Percentiles rank a stretch among this genome's conserved stretches.
Conservation (phyloP, 2,888 invertebrate species). For the Drosophila kanekoi region DNA sequence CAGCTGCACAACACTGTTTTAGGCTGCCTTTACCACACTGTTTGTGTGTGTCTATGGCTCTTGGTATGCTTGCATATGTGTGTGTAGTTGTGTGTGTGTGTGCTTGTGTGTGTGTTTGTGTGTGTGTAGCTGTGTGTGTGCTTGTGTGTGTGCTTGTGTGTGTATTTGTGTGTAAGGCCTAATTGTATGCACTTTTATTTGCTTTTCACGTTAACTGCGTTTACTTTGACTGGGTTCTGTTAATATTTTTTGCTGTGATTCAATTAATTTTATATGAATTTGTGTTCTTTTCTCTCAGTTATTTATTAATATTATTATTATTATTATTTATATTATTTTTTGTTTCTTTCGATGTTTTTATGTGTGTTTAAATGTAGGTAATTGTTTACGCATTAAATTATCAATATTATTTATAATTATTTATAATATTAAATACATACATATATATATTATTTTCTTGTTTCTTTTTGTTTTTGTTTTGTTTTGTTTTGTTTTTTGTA, state of each 20-base stretch:
- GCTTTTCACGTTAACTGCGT: conserved; percentile 26
- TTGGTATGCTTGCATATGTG: conserved; percentile 1
- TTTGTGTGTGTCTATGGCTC: neutral
- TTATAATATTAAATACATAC: conserved; percentile 17
- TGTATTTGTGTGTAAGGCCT: conserved; percentile 17
- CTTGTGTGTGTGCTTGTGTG: neutral
- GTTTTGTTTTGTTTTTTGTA: conserved; percentile 49
- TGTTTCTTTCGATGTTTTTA: conserved; percentile 53
- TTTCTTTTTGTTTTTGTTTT: conserved; percentile 47
- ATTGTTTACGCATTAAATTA: conserved; percentile 54
- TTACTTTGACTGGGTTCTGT: conserved; percentile 11
- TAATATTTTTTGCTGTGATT: conserved; percentile 33
- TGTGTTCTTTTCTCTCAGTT: neutral
- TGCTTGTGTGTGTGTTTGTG: conserved; percentile 10
- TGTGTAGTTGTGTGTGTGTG: too few species aligned
- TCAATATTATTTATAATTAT: conserved; percentile 45
- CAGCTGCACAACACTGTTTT: too few species aligned
- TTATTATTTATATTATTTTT: conserved; percentile 12
- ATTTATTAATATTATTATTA: conserved; percentile 16
- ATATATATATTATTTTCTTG: conserved; percentile 19
- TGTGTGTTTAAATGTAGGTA: conserved; percentile 37
- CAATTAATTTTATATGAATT: conserved; percentile 17
- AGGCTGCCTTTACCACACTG: neutral
- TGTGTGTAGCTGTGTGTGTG: too few species aligned
- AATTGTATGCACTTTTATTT: conserved; percentile 20